Evolutionary conservation across 2,797 vertebrate genomes (phyloP).

Genomic region (Crypturellus tataupa): DNA sequence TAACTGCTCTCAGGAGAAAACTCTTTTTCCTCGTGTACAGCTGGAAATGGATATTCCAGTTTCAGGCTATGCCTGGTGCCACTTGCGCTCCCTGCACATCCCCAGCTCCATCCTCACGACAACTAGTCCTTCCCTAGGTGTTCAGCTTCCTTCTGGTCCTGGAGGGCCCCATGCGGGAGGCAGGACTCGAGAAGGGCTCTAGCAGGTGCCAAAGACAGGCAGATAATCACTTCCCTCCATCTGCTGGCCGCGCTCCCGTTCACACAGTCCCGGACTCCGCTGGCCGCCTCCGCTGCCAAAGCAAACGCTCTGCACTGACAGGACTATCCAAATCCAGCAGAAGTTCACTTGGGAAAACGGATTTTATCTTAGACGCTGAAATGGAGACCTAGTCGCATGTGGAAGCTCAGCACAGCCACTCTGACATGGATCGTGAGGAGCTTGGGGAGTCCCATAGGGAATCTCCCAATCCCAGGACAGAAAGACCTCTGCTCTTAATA

Average conservation of each 20-base stretch:
- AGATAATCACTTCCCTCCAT: neutral
- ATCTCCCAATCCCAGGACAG: neutral
- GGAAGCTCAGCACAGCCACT: neutral
- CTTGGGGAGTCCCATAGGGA: accelerated
- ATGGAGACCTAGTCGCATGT: neutral
- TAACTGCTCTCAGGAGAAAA: neutral
- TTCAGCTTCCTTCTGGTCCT: neutral
- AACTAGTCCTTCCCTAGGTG: neutral
- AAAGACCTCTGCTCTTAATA: neutral
- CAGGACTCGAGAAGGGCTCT: neutral
- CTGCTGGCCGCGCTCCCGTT: neutral
- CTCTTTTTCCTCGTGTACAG: neutral
- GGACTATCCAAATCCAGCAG: neutral
- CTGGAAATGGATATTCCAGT: too few relatives aligned
- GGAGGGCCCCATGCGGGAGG: neutral
- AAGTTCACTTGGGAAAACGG: neutral
- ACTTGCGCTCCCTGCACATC: neutral
- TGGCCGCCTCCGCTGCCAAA: neutral
- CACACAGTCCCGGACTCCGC: neutral
- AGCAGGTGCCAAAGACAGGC: neutral
- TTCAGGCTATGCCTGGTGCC: neutral
- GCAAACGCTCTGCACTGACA: neutral
- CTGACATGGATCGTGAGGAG: accelerated
- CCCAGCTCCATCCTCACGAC: too few relatives aligned
- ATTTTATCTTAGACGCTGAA: neutral